Conservation (phyloP, 2,113 vertebrate genomes). For the Bujurquina vittata region DNA sequence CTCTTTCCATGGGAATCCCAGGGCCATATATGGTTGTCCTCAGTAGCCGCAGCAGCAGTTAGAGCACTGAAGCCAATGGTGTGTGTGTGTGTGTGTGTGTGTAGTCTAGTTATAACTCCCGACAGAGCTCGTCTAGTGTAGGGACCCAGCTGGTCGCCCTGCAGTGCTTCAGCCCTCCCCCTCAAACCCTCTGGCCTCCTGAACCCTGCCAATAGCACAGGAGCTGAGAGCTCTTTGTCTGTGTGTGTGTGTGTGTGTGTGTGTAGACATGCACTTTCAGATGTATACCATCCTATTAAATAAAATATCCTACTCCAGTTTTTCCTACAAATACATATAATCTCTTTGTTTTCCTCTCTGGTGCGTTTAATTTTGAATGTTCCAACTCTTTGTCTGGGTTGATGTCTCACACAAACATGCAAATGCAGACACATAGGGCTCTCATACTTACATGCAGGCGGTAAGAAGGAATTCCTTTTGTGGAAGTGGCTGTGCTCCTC, state of each 20-base stretch:
- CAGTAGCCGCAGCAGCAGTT: constrained; percentile 71
- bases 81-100: constrained; percentile 28
- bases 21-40: constrained; percentile 91
- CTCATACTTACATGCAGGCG: constrained; percentile 68
- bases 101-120: constrained; percentile 78
- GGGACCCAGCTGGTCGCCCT: constrained; percentile 79
- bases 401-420: constrained; percentile 19
- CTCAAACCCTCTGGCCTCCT: constrained; percentile 68
- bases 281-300: constrained; percentile 4
- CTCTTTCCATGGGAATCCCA: constrained; percentile 92
- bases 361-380: not conserved
- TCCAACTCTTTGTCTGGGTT: constrained; percentile 1
- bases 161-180: constrained; percentile 61
- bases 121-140: constrained; percentile 80
- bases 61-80: constrained; percentile 40
- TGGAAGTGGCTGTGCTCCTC: constrained; percentile 78
- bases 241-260: no score
- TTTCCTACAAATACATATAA: not conserved
- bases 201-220: constrained; percentile 64
- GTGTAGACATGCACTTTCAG: constrained; percentile 1
- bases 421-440: constrained; percentile 52
- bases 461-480: constrained; percentile 87
- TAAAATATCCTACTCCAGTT: not conserved
- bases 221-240: constrained; percentile 64
- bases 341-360: not conserved